Base-by-base conservation (phyloP, 2,797 vertebrate species). In the Ptychadena robeensis region DNA sequence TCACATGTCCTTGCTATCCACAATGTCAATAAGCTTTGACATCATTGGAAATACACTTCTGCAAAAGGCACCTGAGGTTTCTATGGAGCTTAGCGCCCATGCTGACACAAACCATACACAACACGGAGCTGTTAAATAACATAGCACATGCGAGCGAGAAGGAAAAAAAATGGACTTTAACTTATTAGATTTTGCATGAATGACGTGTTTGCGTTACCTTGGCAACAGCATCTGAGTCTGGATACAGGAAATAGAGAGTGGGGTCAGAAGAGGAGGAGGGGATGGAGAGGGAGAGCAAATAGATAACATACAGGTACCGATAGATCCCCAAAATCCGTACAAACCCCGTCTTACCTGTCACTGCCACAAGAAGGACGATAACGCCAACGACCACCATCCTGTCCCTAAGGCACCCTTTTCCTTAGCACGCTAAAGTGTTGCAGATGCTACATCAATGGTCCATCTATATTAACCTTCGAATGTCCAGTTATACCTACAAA, bases 221-320 rank as follows among this genome's bases (percentile, higher is more conserved):
- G 72, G 82, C 53, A 85, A 85, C 82, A 80, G 71, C 18, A 72
- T 79, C 75, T 37, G 59, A 59, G 44, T 69, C 64, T 80, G 38
- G 25, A 73, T 80, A 80, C 82, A 85, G 82, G 77, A 80, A 85
- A 80, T 71, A 65, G 70, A 40, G 34, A 73, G 65, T 35, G 48
- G 74, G 77, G 77, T 65, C 25, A 40, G 48, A 31, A 37, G 35
- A 35, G 30, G 44, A 31, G 63, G 38, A 28, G n/a, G 71, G 35
- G 48, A 53, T 2, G 18, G 27, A 25, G 44, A 15, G 7, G 7
- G 53, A 28, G 59, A 35, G 48, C 15, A 27, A 32, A n/a, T 12
- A 81, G 79, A 38, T 38, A 76, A 3, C 61, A n/a, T 59, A 32
- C 40, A 75, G 76, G 64, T 79, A 68, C 59, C 7, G n/a, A 9